Percentiles rank a stretch among this genome's conserved stretches.
Conservation (phyloP, 2,888 invertebrate genomes). For the Phragmatobia fuliginosa region DNA sequence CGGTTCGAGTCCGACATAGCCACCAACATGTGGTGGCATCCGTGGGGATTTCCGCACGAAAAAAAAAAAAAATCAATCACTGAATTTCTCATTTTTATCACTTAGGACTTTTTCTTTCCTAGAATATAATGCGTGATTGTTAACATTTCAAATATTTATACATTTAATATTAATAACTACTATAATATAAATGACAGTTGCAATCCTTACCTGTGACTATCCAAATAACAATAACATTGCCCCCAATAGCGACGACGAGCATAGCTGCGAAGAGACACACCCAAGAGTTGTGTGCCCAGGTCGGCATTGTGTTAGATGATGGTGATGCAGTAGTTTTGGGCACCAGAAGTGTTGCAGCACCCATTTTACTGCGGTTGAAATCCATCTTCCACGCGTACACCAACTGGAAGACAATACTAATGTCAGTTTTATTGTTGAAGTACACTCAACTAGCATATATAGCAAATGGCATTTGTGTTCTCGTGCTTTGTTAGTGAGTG, state of each 20-base stretch:
- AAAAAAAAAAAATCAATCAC: too few relatives aligned
- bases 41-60: too few relatives aligned
- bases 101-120: too few relatives aligned
- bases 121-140: too few relatives aligned
- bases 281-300: slow-evolving; percentile 91
- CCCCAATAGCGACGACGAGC: slow-evolving; percentile 93
- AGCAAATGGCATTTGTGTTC: too few relatives aligned
- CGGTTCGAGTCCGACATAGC: too few relatives aligned
- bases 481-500: too few relatives aligned
- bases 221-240: slow-evolving; percentile 97
- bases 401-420: slow-evolving; percentile 60
- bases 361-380: slow-evolving; percentile 78
- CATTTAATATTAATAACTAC: too few relatives aligned
- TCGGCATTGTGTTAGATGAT: slow-evolving; percentile 72
- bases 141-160: too few relatives aligned
- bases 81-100: too few relatives aligned
- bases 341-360: slow-evolving; percentile 78
- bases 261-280: slow-evolving; percentile 91
- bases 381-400: slow-evolving; percentile 85
- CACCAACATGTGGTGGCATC: too few relatives aligned
- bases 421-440: neutral
- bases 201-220: slow-evolving; percentile 91
- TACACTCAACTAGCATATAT: neutral
- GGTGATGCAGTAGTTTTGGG: slow-evolving; percentile 67
- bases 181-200: neutral